Percentiles rank a stretch among this genome's conserved stretches.
Conservation (phyloP, 2,113 vertebrate genomes). For the Festucalex cinctus region DNA sequence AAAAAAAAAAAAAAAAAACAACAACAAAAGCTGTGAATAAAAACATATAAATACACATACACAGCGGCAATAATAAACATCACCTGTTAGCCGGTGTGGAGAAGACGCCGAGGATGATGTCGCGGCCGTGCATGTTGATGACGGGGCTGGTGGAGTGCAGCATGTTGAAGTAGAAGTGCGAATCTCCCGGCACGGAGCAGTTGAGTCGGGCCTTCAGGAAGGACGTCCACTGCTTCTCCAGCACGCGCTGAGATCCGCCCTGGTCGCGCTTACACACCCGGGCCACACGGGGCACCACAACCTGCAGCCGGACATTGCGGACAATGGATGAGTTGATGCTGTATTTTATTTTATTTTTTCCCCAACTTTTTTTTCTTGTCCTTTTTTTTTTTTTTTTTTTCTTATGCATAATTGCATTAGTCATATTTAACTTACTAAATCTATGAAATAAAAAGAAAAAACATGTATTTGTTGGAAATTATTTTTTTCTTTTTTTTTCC, state of each 20-base stretch:
- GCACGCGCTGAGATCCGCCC: slow-evolving; percentile 88
- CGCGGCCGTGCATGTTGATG: slow-evolving; percentile 84
- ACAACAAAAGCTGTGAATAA: too few species aligned
- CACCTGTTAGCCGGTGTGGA: slow-evolving; percentile 95
- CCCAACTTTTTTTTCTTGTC: not conserved
- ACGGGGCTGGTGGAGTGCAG: slow-evolving; percentile 90
- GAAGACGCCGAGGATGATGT: slow-evolving; percentile 87
- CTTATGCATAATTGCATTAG: too few species aligned
- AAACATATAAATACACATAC: too few species aligned
- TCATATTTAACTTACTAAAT: too few species aligned
- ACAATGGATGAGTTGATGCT: not conserved
- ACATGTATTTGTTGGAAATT: too few species aligned
- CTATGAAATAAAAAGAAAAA: too few species aligned
- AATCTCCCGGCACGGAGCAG: slow-evolving; percentile 92
- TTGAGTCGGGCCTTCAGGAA: slow-evolving; percentile 96
- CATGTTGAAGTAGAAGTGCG: slow-evolving; percentile 96
- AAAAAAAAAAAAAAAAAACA: too few species aligned
- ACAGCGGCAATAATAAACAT: not conserved
- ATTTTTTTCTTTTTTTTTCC: too few species aligned
- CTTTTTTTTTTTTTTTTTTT: not conserved
- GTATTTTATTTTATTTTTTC: not conserved
- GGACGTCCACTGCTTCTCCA: slow-evolving; percentile 97
- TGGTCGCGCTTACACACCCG: slow-evolving; percentile 90
- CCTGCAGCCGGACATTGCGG: slow-evolving; percentile 58
- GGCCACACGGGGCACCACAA: slow-evolving; percentile 90